Evolutionary conservation across 2,113 vertebrate genomes (phyloP).

Genomic region (Coptodon bakossiorum): DNA sequence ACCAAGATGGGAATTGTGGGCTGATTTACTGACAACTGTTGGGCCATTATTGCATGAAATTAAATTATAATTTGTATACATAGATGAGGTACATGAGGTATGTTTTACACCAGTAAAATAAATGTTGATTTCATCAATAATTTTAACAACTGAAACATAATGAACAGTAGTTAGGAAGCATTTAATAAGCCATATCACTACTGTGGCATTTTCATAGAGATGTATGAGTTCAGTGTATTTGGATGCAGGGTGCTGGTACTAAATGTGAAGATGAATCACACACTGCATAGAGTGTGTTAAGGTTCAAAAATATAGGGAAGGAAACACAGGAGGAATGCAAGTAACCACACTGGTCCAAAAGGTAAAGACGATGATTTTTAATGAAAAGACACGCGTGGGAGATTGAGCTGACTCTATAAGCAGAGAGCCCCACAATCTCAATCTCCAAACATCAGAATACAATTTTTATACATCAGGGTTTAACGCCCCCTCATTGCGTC

Average conservation of each 20-base stretch:
- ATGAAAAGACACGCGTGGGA: too few species aligned
- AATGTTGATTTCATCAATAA: background rate
- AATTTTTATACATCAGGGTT: too few species aligned
- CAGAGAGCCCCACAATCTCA: too few species aligned
- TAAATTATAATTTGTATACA: background rate
- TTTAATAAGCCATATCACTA: background rate
- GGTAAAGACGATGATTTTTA: too few species aligned
- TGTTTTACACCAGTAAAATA: background rate
- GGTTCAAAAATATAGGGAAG: too few species aligned
- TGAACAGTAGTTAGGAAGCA: background rate
- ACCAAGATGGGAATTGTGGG: background rate
- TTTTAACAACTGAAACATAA: background rate
- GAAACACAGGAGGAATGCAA: too few species aligned
- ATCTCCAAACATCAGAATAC: too few species aligned
- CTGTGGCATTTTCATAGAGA: background rate
- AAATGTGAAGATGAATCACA: background rate
- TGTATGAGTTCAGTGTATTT: background rate
- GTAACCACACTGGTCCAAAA: too few species aligned
- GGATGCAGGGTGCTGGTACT: background rate
- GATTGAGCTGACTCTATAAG: too few species aligned
- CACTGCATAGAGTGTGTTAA: background rate
- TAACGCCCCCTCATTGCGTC: too few species aligned
- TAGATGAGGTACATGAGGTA: background rate
- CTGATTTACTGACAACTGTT: slow-evolving; percentile 18
- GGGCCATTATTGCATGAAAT: background rate